Percentiles rank a stretch among this genome's conserved stretches.
Conservation (phyloP, 2,888 invertebrate species). For the Diplolepis rosae region DNA sequence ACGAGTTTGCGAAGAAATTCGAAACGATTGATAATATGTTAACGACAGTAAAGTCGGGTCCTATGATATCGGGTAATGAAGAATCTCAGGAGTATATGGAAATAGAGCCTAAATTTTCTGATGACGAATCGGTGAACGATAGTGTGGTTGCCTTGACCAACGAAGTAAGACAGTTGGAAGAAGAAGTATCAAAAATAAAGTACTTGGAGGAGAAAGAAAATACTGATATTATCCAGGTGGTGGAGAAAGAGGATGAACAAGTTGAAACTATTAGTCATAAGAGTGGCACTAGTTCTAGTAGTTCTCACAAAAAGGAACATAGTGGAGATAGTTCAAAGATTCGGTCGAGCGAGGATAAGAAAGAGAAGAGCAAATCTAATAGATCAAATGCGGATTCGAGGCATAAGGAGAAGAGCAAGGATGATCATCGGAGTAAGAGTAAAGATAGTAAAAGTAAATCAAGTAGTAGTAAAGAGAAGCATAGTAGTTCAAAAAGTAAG, state of each 20-base stretch:
- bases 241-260: conserved; percentile 41
- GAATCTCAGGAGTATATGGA: conserved; percentile 59
- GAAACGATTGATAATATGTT: conserved; percentile 73
- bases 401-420: conserved; percentile 5
- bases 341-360: conserved; percentile 41
- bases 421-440: conserved; percentile 34
- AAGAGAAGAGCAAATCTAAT: conserved; percentile 31
- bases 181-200: conserved; percentile 27
- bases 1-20: conserved; percentile 67
- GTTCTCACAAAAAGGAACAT: conserved; percentile 12
- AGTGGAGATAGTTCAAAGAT: conserved; percentile 37
- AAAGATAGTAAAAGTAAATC: conserved; percentile 31
- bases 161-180: conserved; percentile 6
- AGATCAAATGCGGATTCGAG: conserved; percentile 34
- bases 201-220: conserved; percentile 71
- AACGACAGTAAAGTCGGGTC: conserved; percentile 44
- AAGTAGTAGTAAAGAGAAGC: conserved; percentile 32
- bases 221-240: conserved; percentile 7
- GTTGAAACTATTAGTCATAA: conserved; percentile 27
- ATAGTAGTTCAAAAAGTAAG: conserved; percentile 33
- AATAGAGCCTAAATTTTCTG: conserved; percentile 65
- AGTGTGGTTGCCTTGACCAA: background rate
- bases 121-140: conserved; percentile 60
- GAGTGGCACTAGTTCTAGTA: conserved; percentile 31
- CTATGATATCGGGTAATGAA: conserved; percentile 42